Evolutionary conservation across 2,888 invertebrate genomes (phyloP).

Genomic region (Drosophila neotestacea): DNA sequence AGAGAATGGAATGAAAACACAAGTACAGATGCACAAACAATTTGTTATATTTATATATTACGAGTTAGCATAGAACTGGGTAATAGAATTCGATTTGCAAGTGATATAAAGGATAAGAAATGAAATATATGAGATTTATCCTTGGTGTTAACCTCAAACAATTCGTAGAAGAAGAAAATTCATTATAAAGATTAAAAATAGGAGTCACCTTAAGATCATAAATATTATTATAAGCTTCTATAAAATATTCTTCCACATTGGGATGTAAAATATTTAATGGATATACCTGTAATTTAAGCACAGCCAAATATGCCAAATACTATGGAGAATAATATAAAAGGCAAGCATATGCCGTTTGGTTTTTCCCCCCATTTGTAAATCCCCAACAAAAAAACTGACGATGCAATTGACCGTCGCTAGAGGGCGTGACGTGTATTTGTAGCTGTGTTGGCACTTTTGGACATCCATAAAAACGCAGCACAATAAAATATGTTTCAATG

Average conservation of each 20-base stretch:
- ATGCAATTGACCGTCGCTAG: constrained; percentile 23
- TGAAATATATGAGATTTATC: not conserved
- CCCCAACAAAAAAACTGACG: constrained; percentile 9
- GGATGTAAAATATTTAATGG: not conserved
- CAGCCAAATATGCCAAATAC: not conserved
- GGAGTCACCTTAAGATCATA: no score
- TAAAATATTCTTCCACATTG: no score
- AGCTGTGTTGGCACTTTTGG: constrained; percentile 48
- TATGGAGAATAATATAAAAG: not conserved
- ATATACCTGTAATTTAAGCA: not conserved
- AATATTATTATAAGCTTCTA: no score
- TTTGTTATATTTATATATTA: constrained; percentile 10
- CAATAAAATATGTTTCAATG: constrained; percentile 55
- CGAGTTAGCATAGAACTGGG: not conserved
- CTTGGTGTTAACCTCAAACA: not conserved
- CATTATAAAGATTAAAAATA: no score
- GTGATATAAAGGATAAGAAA: constrained; percentile 1
- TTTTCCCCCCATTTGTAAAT: constrained; percentile 1
- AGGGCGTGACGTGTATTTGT: constrained; percentile 49
- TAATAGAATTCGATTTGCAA: constrained; percentile 35
- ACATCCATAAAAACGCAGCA: constrained; percentile 56
- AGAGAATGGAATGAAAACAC: constrained; percentile 31
- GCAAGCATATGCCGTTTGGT: not conserved
- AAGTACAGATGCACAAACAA: constrained; percentile 14
- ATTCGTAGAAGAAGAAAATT: no score